Conservation (phyloP, 2,797 vertebrate genomes). For the Siniperca obscura region DNA sequence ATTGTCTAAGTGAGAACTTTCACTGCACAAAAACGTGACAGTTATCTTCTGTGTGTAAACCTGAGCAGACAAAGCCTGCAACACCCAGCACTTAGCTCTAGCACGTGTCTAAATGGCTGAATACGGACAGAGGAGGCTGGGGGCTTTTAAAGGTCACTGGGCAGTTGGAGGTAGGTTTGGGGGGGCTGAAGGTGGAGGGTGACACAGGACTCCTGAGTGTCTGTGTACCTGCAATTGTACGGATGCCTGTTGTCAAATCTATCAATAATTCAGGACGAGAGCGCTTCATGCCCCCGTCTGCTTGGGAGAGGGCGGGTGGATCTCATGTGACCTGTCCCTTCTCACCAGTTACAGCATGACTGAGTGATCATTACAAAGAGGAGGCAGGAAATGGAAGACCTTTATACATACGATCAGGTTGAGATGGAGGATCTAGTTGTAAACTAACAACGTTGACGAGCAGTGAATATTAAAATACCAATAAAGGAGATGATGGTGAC, state of each 20-base stretch:
- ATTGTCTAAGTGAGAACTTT: neutral
- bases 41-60: neutral
- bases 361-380: conserved; percentile 6
- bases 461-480: neutral
- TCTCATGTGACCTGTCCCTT: conserved; percentile 29
- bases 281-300: conserved; percentile 11
- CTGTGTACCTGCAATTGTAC: neutral
- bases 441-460: neutral
- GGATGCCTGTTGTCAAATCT: conserved; percentile 34
- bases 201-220: conserved; percentile 44
- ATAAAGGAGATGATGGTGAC: neutral
- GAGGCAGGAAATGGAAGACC: neutral
- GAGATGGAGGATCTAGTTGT: neutral
- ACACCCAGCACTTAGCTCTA: neutral
- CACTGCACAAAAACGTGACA: neutral
- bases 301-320: neutral
- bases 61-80: neutral
- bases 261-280: conserved; percentile 74
- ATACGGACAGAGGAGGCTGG: neutral
- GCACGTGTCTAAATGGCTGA: neutral
- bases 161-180: neutral
- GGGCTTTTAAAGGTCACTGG: conserved; percentile 60
- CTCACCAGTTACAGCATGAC: neutral
- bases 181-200: too few relatives aligned
- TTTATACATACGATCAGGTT: neutral